Evolutionary conservation across 2,797 vertebrate species (phyloP).

Genomic region (Enoplosus armatus): DNA sequence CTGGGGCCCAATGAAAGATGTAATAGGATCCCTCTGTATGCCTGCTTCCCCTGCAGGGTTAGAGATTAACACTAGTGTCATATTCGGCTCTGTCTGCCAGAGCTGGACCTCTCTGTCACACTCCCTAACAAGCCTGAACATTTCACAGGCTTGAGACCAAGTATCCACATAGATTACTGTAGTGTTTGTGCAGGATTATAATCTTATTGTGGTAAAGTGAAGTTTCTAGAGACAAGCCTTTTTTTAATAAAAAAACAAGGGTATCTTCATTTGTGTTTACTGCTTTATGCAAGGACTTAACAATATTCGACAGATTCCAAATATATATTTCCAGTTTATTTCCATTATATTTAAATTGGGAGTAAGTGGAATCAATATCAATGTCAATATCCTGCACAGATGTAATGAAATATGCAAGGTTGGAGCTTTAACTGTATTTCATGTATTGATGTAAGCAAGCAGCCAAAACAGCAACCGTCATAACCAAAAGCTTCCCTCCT

Average conservation of each 20-base stretch:
- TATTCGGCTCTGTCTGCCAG: constrained; percentile 88
- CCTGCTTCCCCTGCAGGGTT: constrained; percentile 90
- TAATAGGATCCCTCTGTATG: constrained; percentile 93
- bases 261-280: not conserved
- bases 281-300: not conserved
- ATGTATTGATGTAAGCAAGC: constrained; percentile 20
- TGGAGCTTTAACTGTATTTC: constrained; percentile 6
- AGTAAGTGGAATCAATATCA: not conserved
- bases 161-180: constrained; percentile 10
- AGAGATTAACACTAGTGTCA: constrained; percentile 96
- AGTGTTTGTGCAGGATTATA: constrained; percentile 12
- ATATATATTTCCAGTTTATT: not conserved
- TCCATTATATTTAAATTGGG: constrained; percentile 1
- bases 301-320: not conserved
- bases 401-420: constrained; percentile 12
- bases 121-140: constrained; percentile 69
- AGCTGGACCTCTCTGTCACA: constrained; percentile 67
- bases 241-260: not conserved
- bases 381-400: not conserved
- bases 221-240: not conserved
- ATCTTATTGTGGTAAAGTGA: not conserved
- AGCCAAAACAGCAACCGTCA: constrained; percentile 35
- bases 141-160: constrained; percentile 44
- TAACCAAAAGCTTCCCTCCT: constrained; percentile 44
- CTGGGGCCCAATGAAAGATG: constrained; percentile 93